phyloP scores from a whole-genome alignment of 1,140 invertebrate genomes.

The Thaumatotibia leucotreta region DNA sequence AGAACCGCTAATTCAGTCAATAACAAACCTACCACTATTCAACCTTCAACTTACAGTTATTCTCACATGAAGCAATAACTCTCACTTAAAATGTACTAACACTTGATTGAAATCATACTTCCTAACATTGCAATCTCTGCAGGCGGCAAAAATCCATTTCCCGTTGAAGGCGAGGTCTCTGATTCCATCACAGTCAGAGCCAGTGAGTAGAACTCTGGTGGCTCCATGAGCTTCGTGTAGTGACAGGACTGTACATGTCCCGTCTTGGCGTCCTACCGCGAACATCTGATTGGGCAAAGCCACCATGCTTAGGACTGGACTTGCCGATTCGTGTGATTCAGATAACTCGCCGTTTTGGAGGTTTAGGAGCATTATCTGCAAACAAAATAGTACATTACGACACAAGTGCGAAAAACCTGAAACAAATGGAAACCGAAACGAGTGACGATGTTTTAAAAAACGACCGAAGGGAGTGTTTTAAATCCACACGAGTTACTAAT shows the following conservation, averaged over 20 bases:
- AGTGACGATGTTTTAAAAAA: no score
- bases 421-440: no score
- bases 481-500: no score
- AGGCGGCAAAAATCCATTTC: conserved; percentile 77
- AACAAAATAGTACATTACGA: conserved; percentile 18
- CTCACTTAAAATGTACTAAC: conserved; percentile 60
- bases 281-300: conserved; percentile 59
- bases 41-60: background rate
- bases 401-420: no score
- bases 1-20: background rate
- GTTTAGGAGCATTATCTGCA: conserved; percentile 55
- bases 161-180: conserved; percentile 77
- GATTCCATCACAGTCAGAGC: conserved; percentile 83
- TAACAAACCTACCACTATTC: background rate
- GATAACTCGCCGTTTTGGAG: conserved; percentile 44
- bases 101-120: conserved; percentile 77
- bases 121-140: conserved; percentile 76
- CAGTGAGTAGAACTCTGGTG: conserved; percentile 79
- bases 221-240: conserved; percentile 46
- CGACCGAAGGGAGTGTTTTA: no score
- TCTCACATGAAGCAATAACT: background rate
- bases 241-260: conserved; percentile 75
- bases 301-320: conserved; percentile 62
- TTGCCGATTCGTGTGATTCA: conserved; percentile 72
- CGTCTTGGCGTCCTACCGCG: conserved; percentile 78